Conservation (phyloP, 2,888 invertebrate species). For the Acanthopleura granulata region DNA sequence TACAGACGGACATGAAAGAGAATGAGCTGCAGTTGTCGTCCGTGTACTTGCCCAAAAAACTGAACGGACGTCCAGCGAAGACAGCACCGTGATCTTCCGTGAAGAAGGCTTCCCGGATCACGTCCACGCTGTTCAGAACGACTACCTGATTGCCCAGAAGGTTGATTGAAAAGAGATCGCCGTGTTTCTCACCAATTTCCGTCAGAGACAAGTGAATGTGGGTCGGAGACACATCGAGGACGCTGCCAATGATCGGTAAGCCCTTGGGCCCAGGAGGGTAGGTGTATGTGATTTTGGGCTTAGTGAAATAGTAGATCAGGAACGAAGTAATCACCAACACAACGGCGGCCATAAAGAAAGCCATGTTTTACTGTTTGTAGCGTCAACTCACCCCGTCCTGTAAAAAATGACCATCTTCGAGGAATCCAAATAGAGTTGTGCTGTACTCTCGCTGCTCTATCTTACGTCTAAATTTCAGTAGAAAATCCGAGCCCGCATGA, state of each 20-base stretch:
- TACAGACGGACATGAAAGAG: slow-evolving; percentile 9
- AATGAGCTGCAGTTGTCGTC: slow-evolving; percentile 1
- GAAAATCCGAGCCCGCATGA: no score
- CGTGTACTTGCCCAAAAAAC: slow-evolving; percentile 6
- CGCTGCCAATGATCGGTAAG: slow-evolving; percentile 6
- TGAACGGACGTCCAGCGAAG: background rate
- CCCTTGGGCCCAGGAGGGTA: slow-evolving; percentile 13
- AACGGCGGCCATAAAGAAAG: no score
- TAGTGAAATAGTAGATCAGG: no score
- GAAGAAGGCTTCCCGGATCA: background rate
- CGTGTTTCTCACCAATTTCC: background rate
- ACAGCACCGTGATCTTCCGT: background rate
- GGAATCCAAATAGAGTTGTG: no score
- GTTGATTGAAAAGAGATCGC: background rate
- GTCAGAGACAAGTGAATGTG: background rate
- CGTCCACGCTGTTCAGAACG: slow-evolving; percentile 3
- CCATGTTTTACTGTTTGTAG: no score
- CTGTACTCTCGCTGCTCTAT: no score
- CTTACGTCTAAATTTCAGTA: no score
- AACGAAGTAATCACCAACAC: no score
- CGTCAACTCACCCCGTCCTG: no score
- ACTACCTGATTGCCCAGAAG: background rate
- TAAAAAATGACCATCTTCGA: no score
- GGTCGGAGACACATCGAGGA: background rate
- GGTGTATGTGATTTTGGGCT: background rate